Conservation (phyloP, 2,797 vertebrate species). For the Pseudochirops corinnae region DNA sequence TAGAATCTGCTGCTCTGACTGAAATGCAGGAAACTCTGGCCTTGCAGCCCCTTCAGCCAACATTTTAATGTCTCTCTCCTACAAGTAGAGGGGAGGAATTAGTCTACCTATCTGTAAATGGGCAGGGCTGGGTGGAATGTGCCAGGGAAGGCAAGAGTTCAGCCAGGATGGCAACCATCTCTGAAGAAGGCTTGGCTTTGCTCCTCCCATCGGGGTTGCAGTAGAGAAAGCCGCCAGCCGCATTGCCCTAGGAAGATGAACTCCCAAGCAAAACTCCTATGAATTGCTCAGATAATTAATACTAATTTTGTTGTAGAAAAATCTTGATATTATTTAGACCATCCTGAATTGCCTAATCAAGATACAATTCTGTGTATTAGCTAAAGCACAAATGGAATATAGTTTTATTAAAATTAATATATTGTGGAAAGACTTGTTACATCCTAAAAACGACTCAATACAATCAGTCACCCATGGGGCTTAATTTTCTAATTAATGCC, state of each 20-base stretch:
- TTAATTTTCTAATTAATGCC: slow-evolving; percentile 20
- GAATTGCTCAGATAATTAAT: neutral
- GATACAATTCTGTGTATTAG: neutral
- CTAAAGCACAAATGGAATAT: neutral
- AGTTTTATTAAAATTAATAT: slow-evolving; percentile 4
- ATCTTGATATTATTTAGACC: neutral
- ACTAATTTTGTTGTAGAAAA: neutral
- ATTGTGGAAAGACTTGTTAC: too few species aligned
- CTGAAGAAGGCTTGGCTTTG: neutral
- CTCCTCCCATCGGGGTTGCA: neutral
- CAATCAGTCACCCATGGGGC: slow-evolving; percentile 18
- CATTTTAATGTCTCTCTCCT: neutral
- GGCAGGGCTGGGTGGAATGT: neutral
- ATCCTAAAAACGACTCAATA: neutral
- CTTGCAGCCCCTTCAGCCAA: neutral
- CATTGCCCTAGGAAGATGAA: neutral
- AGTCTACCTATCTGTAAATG: neutral
- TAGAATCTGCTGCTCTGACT: neutral
- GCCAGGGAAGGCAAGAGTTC: neutral
- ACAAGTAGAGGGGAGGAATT: neutral
- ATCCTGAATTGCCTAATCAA: slow-evolving; percentile 3
- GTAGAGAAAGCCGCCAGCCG: neutral
- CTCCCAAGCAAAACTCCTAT: neutral
- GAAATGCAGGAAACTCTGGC: neutral
- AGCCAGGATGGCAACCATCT: neutral